These are phyloP conservation scores for Dysdera silvatica DNA, from an alignment of 1,140 invertebrate genomes.

Conservation along the genomic window DNA sequence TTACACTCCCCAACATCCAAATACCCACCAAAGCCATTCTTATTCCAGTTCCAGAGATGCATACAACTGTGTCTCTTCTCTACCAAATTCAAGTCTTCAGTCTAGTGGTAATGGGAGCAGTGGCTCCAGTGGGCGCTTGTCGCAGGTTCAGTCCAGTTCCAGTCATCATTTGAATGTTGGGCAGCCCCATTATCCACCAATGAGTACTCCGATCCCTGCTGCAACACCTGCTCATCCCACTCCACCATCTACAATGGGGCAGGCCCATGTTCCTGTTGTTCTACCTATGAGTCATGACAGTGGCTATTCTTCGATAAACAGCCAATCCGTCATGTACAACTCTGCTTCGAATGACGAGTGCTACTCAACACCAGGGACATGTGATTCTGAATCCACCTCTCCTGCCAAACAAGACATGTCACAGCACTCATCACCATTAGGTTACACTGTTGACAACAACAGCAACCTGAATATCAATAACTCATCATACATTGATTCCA, in stretches of 20 bases:
- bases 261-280: slow-evolving; percentile 27
- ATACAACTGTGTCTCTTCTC: slow-evolving; percentile 13
- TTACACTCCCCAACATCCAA: slow-evolving; percentile 6
- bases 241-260: slow-evolving; percentile 26
- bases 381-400: slow-evolving; percentile 21
- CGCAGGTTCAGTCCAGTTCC: background rate
- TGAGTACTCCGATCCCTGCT: slow-evolving; percentile 28
- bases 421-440: slow-evolving; percentile 25
- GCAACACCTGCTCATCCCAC: slow-evolving; percentile 27
- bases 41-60: slow-evolving; percentile 18
- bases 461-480: slow-evolving; percentile 22
- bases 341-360: slow-evolving; percentile 25
- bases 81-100: background rate
- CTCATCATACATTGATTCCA: background rate
- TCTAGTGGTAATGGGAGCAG: background rate
- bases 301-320: slow-evolving; percentile 23
- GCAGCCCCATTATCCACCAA: slow-evolving; percentile 29
- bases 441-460: slow-evolving; percentile 18
- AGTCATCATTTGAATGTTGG: slow-evolving; percentile 7
- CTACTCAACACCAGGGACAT: slow-evolving; percentile 25
- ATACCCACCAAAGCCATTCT: slow-evolving; percentile 24
- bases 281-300: slow-evolving; percentile 25
- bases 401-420: slow-evolving; percentile 25
- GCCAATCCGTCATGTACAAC: slow-evolving; percentile 22
- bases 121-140: background rate